Evolutionary conservation across 2,113 vertebrate genomes (phyloP), one percentile per base, ranked within the genome.

Genomic region (Spea bombifrons): DNA sequence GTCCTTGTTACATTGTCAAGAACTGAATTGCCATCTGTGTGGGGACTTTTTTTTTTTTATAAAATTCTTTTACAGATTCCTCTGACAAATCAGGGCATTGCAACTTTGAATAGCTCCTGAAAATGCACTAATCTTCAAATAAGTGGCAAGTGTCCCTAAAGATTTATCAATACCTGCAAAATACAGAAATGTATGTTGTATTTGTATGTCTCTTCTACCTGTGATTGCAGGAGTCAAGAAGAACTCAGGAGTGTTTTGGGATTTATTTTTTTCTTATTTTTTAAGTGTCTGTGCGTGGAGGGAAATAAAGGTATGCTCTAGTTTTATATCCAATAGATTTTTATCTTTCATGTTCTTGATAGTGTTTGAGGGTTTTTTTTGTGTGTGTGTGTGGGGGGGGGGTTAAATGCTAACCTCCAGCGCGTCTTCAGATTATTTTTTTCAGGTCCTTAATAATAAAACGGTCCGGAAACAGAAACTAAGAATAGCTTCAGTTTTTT

Each of bases 61-160:
- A 12, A 5, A 12, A 59, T 64, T 78, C 15, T 78, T 30, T 78
- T 78, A 9, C 76, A 78, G 76, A 78, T 71, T 43, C 67, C 16
- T 63, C 59, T 53, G 57, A 50, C 16, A 75, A 30, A 65, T 48
- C 45, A 46, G 10, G 46, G 66, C 46, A 68, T 47, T 68, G 43
- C 12, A 65, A 52, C 13, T 43, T 47, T 47, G 44, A 65, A 13
- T 75, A 16, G n/a, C 65, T 12, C 74, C 65, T 75, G 59, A 68
- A 66, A 12, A 47, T 68, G 66, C 44, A 48, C 44, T 48, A 48
- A 7, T 48, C 52, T 48, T 50, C 65, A 55, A 53, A 17, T 70
- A 47, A n/a, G 49, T 57, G 52, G 66, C 66, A 69, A 57, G 75
- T 69, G 44, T 61, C 12, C 17, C 10, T 72, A 45, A 13, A 49